Evolutionary conservation across 2,888 invertebrate species (phyloP), one percentile per base, ranked within the genome.

Genomic region (Melanotus villosus): DNA sequence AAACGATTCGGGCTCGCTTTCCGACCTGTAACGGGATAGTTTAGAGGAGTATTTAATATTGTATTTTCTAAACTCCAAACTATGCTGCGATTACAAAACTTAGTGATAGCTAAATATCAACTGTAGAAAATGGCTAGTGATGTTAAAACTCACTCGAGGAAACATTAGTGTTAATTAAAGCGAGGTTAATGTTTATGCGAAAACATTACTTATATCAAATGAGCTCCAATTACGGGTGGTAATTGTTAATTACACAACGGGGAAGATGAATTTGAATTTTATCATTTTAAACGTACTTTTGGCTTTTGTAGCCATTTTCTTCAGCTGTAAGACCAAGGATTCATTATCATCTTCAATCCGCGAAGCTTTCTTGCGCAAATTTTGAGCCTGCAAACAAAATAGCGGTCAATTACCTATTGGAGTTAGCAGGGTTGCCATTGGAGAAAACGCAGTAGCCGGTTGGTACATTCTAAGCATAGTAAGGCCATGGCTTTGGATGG

Each of bases 341-440:
- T 98, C 98, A 89, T 98, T 98, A 89, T 98, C 98, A 85, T 97
- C 96, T 87, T 98, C 98, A 84, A 97, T 91, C 81, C 97, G 92
- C 83, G 93, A 91, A 82, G 96, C 90, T 88, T 95, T 95, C 89
- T 93, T 94, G 86, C 95, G 90, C 85, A 94, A 90, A 87, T 91
- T 93, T 89, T 93, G 92, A 84, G 92, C 93, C 93, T 94, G 91
- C 84, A 91, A 88, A 86, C 86, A 79, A 77, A 77, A 78, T 80
- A 79, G 74, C 79, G 76, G 72, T 76, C 47, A 65, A 77, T 76
- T 84, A 83, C 83, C 83, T 81, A 83, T 74, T 62, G 81, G 80
- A 58, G 78, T 78, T 65, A 84, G 75, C 60, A 83, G 79, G 21
- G 82, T 79, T 56, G 81, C 81, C 81, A 84, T 80, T 72, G 84